A percentile compares a stretch with the other conserved stretches of the same genome.
Evolutionary conservation across 2,113 vertebrate genomes (phyloP).

Genomic region (Cephalophus harveyi): DNA sequence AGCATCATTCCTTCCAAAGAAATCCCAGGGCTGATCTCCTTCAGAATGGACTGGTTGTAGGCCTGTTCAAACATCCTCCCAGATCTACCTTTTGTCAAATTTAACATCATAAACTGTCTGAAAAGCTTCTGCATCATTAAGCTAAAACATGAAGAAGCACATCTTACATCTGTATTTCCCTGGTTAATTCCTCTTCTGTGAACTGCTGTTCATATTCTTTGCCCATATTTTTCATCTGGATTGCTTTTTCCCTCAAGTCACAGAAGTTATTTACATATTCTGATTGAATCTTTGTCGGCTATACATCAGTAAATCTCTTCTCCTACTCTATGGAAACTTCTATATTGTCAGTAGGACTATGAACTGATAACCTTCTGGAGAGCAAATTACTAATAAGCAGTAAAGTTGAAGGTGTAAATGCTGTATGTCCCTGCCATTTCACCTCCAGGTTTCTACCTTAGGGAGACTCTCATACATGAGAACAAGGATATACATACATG

Average conservation of each 20-base stretch:
- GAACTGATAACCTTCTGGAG: neutral
- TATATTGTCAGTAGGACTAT: neutral
- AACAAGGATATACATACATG: neutral
- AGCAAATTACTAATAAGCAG: neutral
- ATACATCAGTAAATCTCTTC: neutral
- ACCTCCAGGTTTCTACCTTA: neutral
- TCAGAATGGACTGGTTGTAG: neutral
- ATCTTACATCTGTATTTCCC: neutral
- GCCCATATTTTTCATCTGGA: neutral
- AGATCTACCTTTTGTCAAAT: neutral
- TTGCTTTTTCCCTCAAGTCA: neutral
- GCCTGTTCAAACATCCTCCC: neutral
- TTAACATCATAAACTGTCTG: neutral
- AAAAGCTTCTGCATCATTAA: neutral
- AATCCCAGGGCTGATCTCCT: too few relatives aligned
- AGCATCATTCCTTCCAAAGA: too few relatives aligned
- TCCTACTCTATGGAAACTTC: neutral
- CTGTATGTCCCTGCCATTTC: neutral
- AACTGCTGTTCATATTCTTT: neutral
- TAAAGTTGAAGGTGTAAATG: neutral
- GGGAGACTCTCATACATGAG: neutral
- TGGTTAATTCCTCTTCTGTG: neutral
- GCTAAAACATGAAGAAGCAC: neutral
- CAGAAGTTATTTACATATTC: neutral
- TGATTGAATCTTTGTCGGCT: neutral